A percentile compares a stretch with the other conserved stretches of the same genome.
Conservation (phyloP, 2,888 invertebrate species). For the Hartigia nigra region DNA sequence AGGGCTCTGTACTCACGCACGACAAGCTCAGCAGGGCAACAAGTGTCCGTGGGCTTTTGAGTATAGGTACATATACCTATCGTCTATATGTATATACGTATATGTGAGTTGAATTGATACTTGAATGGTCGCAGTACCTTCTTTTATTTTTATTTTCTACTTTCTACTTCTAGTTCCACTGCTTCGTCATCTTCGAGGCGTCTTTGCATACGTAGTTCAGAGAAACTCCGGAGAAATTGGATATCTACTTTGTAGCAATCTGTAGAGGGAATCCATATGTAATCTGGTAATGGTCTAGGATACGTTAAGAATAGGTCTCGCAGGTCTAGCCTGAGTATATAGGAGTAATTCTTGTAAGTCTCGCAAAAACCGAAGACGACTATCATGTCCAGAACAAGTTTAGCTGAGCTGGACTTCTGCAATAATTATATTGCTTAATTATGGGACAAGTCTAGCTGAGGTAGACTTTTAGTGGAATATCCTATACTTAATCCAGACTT, state of each 20-base stretch:
- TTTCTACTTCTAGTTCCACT: neutral
- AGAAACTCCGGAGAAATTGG: neutral
- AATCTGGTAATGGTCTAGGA: too few species aligned
- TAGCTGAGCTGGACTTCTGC: too few species aligned
- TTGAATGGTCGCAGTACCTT: neutral
- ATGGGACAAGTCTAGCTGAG: neutral
- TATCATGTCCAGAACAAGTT: too few species aligned
- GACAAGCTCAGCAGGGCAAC: conserved; percentile 41
- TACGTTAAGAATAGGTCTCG: too few species aligned
- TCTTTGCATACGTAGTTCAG: neutral
- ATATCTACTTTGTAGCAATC: neutral
- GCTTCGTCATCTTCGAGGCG: neutral
- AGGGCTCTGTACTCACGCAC: conserved; percentile 41
- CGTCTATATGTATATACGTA: neutral
- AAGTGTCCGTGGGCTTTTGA: conserved; percentile 33
- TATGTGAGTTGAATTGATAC: neutral
- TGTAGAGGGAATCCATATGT: neutral
- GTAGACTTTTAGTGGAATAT: neutral
- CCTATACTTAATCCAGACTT: neutral
- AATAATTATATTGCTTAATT: too few species aligned
- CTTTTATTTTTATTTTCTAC: neutral
- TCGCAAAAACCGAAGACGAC: too few species aligned
- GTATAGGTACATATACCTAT: neutral
- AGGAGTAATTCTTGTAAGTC: too few species aligned
- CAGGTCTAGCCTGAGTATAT: too few species aligned